phyloP scores from a whole-genome alignment of 2,797 vertebrate species.

The Hemitrygon akajei region DNA sequence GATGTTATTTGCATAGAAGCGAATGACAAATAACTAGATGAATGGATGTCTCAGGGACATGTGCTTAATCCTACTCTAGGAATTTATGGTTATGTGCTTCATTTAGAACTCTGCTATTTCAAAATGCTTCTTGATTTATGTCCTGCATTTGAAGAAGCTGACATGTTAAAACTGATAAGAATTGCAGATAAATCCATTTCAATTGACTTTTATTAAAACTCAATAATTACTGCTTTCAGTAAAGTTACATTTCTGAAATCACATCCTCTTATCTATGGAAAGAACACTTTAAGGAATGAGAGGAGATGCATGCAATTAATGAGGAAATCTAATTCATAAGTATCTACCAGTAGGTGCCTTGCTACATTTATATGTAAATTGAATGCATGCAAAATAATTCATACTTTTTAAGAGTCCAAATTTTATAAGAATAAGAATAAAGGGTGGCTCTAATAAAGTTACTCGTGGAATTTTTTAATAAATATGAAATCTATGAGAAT shows the following conservation, averaged over 20 bases:
- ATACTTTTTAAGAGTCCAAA: not conserved
- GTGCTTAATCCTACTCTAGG: not conserved
- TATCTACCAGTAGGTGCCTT: not conserved
- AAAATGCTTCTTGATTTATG: not conserved
- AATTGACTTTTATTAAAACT: not conserved
- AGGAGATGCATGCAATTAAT: constrained; percentile 7
- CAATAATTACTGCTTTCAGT: not conserved
- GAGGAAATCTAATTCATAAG: constrained; percentile 6
- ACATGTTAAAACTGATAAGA: not conserved
- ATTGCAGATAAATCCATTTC: not conserved
- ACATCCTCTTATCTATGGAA: not conserved
- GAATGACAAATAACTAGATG: too few species aligned
- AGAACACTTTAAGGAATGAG: not conserved
- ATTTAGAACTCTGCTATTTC: not conserved
- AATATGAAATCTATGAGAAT: not conserved
- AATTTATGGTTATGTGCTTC: not conserved
- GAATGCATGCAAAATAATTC: not conserved
- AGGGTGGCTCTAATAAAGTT: not conserved
- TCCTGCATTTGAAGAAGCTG: not conserved
- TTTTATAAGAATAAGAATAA: not conserved
- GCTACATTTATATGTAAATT: constrained; percentile 24
- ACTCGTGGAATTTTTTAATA: not conserved
- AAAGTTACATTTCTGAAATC: not conserved
- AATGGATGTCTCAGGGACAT: not conserved
- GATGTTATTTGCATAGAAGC: too few species aligned